These are phyloP conservation scores for Erethizon dorsatum DNA, from an alignment of 2,797 vertebrate genomes.

Conservation along the genomic window DNA sequence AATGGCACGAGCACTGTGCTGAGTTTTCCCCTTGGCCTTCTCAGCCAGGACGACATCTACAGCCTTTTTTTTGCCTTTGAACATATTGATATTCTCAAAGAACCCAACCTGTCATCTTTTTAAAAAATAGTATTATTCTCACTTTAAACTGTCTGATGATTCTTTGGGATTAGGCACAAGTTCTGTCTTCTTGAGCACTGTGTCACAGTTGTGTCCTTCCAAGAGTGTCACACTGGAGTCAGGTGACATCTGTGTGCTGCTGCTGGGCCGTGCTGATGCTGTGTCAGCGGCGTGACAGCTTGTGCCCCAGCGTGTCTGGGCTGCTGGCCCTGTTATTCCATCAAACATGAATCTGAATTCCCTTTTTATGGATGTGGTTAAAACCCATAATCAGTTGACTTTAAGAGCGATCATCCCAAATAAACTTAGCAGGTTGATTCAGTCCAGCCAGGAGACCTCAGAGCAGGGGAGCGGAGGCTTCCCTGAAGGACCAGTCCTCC, in stretches of 20 bases:
- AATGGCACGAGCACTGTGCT: neutral
- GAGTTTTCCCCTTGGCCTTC: neutral
- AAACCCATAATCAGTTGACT: neutral
- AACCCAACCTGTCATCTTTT: neutral
- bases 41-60: neutral
- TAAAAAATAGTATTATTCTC: neutral
- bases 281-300: neutral
- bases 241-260: too few relatives aligned
- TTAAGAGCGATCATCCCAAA: neutral
- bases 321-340: neutral
- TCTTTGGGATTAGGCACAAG: neutral
- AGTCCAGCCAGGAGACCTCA: neutral
- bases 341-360: neutral
- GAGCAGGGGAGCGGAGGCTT: neutral
- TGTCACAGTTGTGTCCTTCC: neutral
- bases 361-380: neutral
- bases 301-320: neutral
- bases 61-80: neutral
- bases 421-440: neutral
- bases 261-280: neutral
- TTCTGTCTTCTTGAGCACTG: neutral
- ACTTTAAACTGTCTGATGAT: neutral
- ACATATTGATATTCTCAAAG: neutral
- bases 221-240: neutral
- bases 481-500: neutral